These are phyloP conservation scores for Vulpes lagopus DNA, from an alignment of 2,113 vertebrate species.

Conservation along the genomic window DNA sequence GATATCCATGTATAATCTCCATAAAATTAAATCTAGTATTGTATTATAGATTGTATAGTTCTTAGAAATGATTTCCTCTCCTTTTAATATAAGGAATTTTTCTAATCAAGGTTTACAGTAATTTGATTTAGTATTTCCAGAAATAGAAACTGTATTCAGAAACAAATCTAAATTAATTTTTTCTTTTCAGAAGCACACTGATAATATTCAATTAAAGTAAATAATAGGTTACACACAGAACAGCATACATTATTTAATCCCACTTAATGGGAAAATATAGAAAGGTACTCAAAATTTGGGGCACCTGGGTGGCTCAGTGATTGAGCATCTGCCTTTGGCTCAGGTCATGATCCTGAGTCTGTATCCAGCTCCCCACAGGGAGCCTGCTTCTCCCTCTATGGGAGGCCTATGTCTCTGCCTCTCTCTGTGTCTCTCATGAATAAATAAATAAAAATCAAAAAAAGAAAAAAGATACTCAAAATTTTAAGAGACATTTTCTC, in stretches of 20 bases:
- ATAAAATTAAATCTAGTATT: constrained; percentile 31
- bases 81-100: constrained; percentile 50
- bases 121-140: constrained; percentile 20
- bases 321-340: too few relatives aligned
- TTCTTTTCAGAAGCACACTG: constrained; percentile 33
- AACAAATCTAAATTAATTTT: constrained; percentile 16
- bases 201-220: constrained; percentile 28
- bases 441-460: too few relatives aligned
- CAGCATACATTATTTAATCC: neutral
- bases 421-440: too few relatives aligned
- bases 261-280: neutral
- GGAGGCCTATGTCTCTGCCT: too few relatives aligned
- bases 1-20: neutral
- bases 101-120: constrained; percentile 55
- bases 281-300: neutral
- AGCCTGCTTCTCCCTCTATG: too few relatives aligned
- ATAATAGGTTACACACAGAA: neutral
- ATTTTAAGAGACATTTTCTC: constrained; percentile 8
- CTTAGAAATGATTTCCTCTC: constrained; percentile 19
- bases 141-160: constrained; percentile 56
- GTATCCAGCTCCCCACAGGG: too few relatives aligned
- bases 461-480: neutral
- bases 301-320: too few relatives aligned
- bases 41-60: too few relatives aligned
- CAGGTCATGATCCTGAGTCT: too few relatives aligned